Evolutionary conservation across 2,113 vertebrate genomes (phyloP), one percentile per base, ranked within the genome.

Genomic region (Gorsachius goisagi): DNA sequence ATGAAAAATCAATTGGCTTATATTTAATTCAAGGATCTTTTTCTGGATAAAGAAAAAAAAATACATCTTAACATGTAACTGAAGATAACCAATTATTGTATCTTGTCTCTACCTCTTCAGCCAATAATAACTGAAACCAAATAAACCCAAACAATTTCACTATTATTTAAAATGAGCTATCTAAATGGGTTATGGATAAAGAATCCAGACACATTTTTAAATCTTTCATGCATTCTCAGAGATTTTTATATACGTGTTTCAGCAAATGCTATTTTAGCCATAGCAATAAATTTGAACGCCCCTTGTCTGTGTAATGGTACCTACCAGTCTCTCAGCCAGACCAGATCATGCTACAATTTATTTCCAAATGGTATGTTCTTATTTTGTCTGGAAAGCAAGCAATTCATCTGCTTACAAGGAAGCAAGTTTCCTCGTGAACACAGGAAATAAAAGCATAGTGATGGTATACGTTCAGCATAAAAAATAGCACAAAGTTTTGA

Each of bases 331-430:
- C 83, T 87, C 90, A 89, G 69, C 60, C 66, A 75, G 56, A 94
- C 33, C 49, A 85, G 58, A 64, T 33, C 47, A 30, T 67, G 60
- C 41, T 55, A 53, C 26, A 66, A 68, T 47, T 12, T 21, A 66
- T 79, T 87, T 93, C 49, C 62, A 62, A 78, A 87, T 32, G 68
- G 12, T n/a, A 64, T 59, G 18, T 68, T 95, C 45, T 6, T 64
- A 55, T 88, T 91, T 79, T 80, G 55, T 32, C 79, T 71, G 75
- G 71, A 90, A 93, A 96, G 32, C 30, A 88, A 93, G 77, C 67
- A 73, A 63, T 62, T 71, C 19, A 71, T 80, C 55, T 88, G 27
- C 63, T 73, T 39, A 80, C 18, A 71, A 67, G 32, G 50, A 85
- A 82, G 47, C 24, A 73, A 58, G 20, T 53, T 81, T 74, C 18